Evolutionary conservation across 2,113 vertebrate species (phyloP).

Genomic region (Cyphomyrus plagiostoma): DNA sequence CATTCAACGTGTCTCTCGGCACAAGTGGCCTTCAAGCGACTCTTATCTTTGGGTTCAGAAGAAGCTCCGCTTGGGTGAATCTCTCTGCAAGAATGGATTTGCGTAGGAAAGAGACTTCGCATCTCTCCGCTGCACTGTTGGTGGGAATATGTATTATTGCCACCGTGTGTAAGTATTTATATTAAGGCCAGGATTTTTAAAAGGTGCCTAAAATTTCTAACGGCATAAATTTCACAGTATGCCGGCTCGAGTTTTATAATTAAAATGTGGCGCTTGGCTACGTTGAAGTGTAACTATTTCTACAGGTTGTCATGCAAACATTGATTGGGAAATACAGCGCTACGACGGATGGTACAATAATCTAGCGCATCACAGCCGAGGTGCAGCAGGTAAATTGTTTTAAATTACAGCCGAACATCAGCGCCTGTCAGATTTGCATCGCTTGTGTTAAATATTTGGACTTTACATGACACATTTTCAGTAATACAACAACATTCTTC

Average conservation of each 20-base stretch:
- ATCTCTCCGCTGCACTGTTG: conserved; percentile 29
- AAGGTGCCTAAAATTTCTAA: not conserved
- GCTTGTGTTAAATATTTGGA: not conserved
- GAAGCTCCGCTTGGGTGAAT: conserved; percentile 37
- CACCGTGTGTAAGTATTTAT: conserved; percentile 46
- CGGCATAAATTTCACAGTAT: not conserved
- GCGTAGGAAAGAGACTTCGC: conserved; percentile 44
- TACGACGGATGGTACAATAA: conserved; percentile 98
- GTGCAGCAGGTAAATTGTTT: conserved; percentile 66
- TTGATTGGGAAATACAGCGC: conserved; percentile 80
- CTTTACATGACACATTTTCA: not conserved
- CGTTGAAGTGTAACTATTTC: not conserved
- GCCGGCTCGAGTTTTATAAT: not conserved
- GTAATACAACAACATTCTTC: not conserved
- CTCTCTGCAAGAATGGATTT: conserved; percentile 58
- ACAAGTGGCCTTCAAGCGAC: conserved; percentile 31
- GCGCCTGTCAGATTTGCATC: not conserved
- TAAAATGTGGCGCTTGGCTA: not conserved
- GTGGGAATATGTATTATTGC: conserved; percentile 31
- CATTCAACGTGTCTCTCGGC: conserved; percentile 15
- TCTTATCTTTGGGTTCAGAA: conserved; percentile 6
- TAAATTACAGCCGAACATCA: not conserved
- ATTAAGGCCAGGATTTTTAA: not conserved
- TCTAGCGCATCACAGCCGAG: conserved; percentile 64
- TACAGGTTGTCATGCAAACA: conserved; percentile 55